phyloP scores from a whole-genome alignment of 2,797 vertebrate species.

The Pseudochromis fuscus region DNA sequence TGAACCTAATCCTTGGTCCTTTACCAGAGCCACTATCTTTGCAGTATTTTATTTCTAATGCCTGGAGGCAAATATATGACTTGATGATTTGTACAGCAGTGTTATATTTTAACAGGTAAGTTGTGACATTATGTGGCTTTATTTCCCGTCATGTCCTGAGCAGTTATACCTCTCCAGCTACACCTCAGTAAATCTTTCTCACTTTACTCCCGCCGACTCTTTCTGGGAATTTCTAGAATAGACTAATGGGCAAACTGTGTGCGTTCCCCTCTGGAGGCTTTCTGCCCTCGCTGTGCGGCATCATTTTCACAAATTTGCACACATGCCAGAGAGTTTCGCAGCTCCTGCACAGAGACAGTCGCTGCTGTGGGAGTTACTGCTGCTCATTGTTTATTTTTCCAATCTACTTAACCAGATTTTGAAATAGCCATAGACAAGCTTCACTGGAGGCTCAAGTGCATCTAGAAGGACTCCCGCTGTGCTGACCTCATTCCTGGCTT shows the following conservation, averaged over 20 bases:
- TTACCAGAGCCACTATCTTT: neutral
- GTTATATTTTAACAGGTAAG: constrained; percentile 71
- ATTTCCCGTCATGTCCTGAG: constrained; percentile 16
- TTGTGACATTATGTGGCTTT: constrained; percentile 37
- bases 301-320: constrained; percentile 53
- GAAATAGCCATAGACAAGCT: constrained; percentile 59
- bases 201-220: constrained; percentile 25
- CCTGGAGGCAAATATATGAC: constrained; percentile 8
- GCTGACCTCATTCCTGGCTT: constrained; percentile 80
- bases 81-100: constrained; percentile 13
- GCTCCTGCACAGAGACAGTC: constrained; percentile 40
- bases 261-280: constrained; percentile 38
- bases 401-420: constrained; percentile 71
- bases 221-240: constrained; percentile 39
- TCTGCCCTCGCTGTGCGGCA: constrained; percentile 31
- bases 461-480: constrained; percentile 72
- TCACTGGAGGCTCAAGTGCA: constrained; percentile 63
- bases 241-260: constrained; percentile 53
- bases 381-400: constrained; percentile 69
- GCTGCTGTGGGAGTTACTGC: constrained; percentile 47
- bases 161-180: constrained; percentile 9
- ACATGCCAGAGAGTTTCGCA: constrained; percentile 47
- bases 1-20: constrained; percentile 8
- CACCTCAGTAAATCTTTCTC: constrained; percentile 41
- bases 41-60: constrained; percentile 22